Conservation (phyloP, 2,113 vertebrate species). For the Halcyon senegalensis region DNA sequence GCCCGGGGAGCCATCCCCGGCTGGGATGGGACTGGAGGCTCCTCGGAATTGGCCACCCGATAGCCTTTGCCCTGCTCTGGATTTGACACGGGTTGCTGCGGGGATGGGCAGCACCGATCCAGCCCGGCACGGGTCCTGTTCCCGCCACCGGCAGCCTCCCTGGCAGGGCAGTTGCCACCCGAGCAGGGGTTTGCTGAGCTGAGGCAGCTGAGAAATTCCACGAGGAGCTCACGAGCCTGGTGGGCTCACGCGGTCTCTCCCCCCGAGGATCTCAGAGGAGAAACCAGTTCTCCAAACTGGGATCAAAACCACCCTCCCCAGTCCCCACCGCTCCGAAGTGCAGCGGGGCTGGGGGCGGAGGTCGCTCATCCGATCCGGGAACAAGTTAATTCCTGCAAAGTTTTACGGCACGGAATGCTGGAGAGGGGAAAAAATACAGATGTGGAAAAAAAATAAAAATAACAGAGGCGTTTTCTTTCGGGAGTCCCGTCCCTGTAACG, state of each 20-base stretch:
- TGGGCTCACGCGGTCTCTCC: not conserved
- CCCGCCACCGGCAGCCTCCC: not conserved
- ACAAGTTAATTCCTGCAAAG: not conserved
- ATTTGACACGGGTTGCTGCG: not conserved
- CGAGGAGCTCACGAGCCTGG: rapidly evolving
- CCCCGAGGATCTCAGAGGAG: not conserved
- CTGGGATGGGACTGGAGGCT: rapidly evolving
- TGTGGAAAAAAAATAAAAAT: not conserved
- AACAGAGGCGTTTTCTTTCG: not conserved
- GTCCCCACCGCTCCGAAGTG: rapidly evolving
- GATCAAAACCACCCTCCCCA: not conserved
- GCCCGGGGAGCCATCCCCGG: not conserved
- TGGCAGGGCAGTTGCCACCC: not conserved
- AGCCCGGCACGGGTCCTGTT: not conserved
- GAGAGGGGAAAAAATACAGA: not conserved
- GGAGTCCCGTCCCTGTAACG: not conserved
- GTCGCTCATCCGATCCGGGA: not conserved
- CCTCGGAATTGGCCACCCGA: not conserved
- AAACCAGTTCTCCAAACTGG: constrained; percentile 24
- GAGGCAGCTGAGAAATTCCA: not conserved
- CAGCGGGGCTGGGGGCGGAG: not conserved
- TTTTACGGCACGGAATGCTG: not conserved
- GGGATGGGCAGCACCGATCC: not conserved
- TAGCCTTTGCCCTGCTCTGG: not conserved
- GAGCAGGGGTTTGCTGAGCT: not conserved